Percentiles rank a stretch among this genome's conserved stretches.
These are phyloP conservation scores for Tenebrosternarchus preto DNA, from an alignment of 2,113 vertebrate species.

Conservation along the genomic window DNA sequence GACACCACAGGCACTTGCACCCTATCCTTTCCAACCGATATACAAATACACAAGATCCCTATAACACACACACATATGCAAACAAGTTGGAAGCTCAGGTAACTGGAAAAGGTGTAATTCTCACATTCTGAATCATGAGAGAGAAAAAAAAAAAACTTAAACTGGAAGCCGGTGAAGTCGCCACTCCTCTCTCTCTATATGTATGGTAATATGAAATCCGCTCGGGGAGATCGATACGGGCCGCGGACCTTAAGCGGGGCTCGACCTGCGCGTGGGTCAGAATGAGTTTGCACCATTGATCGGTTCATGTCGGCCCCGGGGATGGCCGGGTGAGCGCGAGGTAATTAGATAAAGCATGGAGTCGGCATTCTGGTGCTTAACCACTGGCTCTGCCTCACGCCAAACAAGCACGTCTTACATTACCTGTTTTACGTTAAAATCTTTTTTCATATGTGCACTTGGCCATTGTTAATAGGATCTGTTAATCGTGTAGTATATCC, in stretches of 20 bases:
- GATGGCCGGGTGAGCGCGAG: not conserved
- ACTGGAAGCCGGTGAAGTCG: not conserved
- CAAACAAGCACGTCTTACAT: too few relatives aligned
- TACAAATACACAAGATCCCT: too few relatives aligned
- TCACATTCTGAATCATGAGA: not conserved
- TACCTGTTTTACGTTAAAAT: too few relatives aligned
- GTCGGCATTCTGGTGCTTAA: too few relatives aligned
- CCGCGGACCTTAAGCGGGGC: not conserved
- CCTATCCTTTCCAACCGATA: not conserved
- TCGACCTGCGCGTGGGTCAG: constrained; percentile 13
- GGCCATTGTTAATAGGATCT: too few relatives aligned
- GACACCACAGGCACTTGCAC: too few relatives aligned
- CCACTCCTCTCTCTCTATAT: not conserved
- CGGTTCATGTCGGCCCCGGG: not conserved
- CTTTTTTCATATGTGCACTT: too few relatives aligned
- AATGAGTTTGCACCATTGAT: constrained; percentile 33
- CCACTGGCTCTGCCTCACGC: too few relatives aligned
- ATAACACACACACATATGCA: not conserved
- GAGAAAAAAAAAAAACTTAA: not conserved
- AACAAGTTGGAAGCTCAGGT: not conserved
- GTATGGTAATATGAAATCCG: constrained; percentile 28
- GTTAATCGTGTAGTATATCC: too few relatives aligned
- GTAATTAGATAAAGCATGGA: not conserved
- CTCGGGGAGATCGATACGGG: constrained; percentile 32
- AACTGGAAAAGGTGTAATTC: not conserved